A percentile compares a stretch with the other conserved stretches of the same genome.
These are phyloP conservation scores for Artemia sinica DNA, from an alignment of 2,888 invertebrate genomes.

Conservation along the genomic window DNA sequence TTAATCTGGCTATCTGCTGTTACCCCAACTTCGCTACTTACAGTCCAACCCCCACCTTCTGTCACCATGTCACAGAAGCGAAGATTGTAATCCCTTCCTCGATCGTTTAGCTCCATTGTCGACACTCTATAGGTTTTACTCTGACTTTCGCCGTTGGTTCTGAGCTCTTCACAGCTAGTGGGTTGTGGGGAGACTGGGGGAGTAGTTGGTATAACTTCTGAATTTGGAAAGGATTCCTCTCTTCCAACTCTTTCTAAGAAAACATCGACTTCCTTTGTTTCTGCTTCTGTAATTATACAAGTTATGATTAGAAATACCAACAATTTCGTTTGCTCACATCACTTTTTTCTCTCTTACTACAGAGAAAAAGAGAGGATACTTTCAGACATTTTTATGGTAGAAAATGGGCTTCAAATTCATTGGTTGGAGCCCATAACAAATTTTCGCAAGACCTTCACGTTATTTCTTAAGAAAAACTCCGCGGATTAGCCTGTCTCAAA, in stretches of 20 bases:
- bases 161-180: slow-evolving; percentile 25
- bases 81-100: slow-evolving; percentile 21
- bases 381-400: too few relatives aligned
- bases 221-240: background rate
- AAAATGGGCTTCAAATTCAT: too few relatives aligned
- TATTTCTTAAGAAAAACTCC: too few relatives aligned
- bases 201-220: background rate
- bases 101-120: slow-evolving; percentile 23
- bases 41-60: slow-evolving; percentile 47
- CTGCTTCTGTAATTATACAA: background rate
- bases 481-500: too few relatives aligned
- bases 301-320: background rate
- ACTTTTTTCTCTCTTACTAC: too few relatives aligned
- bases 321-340: too few relatives aligned
- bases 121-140: slow-evolving; percentile 27
- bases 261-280: background rate
- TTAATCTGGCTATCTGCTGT: background rate
- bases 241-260: background rate
- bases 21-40: slow-evolving; percentile 29
- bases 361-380: too few relatives aligned
- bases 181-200: background rate
- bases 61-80: slow-evolving; percentile 41
- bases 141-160: slow-evolving; percentile 25
- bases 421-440: too few relatives aligned
- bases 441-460: too few relatives aligned